Evolutionary conservation across 1,140 invertebrate species (phyloP).

Genomic region (Drosophila bifasciata): DNA sequence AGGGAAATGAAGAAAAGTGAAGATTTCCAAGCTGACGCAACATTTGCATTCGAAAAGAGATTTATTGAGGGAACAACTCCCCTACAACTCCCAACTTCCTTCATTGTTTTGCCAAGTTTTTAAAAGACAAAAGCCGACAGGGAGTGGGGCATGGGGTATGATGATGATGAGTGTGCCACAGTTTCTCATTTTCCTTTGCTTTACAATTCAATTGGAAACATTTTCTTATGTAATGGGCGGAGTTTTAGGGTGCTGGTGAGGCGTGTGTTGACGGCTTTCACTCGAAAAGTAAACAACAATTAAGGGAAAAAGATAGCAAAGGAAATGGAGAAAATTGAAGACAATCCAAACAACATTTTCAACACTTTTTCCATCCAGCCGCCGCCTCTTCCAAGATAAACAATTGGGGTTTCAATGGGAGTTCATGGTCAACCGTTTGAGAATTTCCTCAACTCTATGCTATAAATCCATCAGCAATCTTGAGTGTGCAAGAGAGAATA

Average conservation of each 20-base stretch:
- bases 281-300: constrained; percentile 75
- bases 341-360: constrained; percentile 61
- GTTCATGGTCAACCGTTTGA: constrained; percentile 70
- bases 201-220: constrained; percentile 62
- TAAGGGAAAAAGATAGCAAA: constrained; percentile 39
- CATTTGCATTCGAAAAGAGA: constrained; percentile 78
- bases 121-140: constrained; percentile 68
- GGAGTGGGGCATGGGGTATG: constrained; percentile 11
- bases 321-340: constrained; percentile 27
- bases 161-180: constrained; percentile 44
- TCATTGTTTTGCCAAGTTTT: constrained; percentile 66
- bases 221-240: constrained; percentile 51
- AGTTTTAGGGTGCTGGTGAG: constrained; percentile 21
- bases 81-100: constrained; percentile 4
- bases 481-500: constrained; percentile 14
- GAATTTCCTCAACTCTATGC: constrained; percentile 55
- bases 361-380: constrained; percentile 53
- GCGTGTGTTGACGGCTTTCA: constrained; percentile 52
- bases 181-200: constrained; percentile 44
- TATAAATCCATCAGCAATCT: constrained; percentile 68
- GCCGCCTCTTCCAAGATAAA: constrained; percentile 44
- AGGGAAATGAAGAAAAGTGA: constrained; percentile 33
- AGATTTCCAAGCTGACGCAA: constrained; percentile 58
- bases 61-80: constrained; percentile 61
- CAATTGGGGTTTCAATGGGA: constrained; percentile 29